These are phyloP conservation scores for Platypus cylindrus DNA, from an alignment of 2,888 invertebrate species.

Conservation along the genomic window DNA sequence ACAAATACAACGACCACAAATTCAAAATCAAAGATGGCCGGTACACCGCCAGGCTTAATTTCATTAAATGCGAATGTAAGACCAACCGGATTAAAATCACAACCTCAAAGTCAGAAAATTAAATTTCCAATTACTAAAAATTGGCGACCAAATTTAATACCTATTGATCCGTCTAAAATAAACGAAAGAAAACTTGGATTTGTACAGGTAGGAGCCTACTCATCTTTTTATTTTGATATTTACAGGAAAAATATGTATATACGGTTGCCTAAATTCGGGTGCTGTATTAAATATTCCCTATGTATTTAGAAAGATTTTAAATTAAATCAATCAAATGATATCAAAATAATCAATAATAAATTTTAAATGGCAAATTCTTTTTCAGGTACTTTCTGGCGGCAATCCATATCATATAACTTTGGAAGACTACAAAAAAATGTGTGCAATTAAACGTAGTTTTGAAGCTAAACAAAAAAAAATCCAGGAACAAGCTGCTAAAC, in stretches of 20 bases:
- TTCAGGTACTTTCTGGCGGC: conserved; percentile 66
- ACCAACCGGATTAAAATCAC: conserved; percentile 10
- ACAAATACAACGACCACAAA: no score
- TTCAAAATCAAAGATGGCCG: conserved; percentile 17
- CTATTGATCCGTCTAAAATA: conserved; percentile 38
- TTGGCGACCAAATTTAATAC: conserved; percentile 61
- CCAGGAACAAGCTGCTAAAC: conserved; percentile 36
- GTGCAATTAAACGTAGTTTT: conserved; percentile 51
- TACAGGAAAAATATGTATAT: background rate
- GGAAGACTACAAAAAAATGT: conserved; percentile 70
- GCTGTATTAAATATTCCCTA: no score
- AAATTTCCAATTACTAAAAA: conserved; percentile 46
- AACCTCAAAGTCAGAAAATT: conserved; percentile 33
- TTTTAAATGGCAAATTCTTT: no score
- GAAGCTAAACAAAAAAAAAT: conserved; percentile 35
- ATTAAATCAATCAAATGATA: no score
- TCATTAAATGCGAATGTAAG: conserved; percentile 25
- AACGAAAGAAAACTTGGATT: conserved; percentile 40
- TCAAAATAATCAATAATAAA: no score
- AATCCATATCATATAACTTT: conserved; percentile 67
- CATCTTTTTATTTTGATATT: no score
- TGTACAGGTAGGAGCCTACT: conserved; percentile 49
- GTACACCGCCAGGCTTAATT: conserved; percentile 31
- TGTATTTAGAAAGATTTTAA: no score
- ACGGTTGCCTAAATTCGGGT: background rate